phyloP scores from a whole-genome alignment of 2,113 vertebrate genomes.

The Forbesichthys papilliferus region DNA sequence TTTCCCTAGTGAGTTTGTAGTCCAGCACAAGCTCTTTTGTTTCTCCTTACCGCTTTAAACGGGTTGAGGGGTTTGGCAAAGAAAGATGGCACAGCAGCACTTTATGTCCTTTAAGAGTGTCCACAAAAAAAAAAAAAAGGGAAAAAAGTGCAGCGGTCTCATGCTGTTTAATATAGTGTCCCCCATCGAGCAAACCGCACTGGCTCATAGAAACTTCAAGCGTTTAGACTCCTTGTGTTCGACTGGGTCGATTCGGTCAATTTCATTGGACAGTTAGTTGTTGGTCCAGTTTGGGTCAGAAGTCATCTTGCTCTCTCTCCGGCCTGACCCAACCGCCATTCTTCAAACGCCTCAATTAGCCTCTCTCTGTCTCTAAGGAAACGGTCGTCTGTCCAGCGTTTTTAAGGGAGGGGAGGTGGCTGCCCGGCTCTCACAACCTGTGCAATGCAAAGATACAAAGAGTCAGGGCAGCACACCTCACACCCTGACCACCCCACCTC shows the following conservation, averaged over 20 bases:
- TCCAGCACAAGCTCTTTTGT: neutral
- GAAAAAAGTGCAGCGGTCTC: neutral
- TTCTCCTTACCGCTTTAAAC: neutral
- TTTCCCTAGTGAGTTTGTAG: neutral
- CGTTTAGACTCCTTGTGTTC: slow-evolving; percentile 17
- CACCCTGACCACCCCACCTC: slow-evolving; percentile 42
- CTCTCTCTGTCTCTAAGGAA: slow-evolving; percentile 76
- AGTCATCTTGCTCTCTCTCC: slow-evolving; percentile 58
- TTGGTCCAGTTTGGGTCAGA: slow-evolving; percentile 62
- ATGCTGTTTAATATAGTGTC: neutral
- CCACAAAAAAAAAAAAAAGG: too few species aligned
- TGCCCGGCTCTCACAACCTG: slow-evolving; percentile 82
- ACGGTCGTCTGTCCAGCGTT: slow-evolving; percentile 70
- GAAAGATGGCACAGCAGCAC: neutral
- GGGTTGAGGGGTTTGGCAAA: neutral
- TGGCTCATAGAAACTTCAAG: slow-evolving; percentile 10
- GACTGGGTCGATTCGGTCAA: slow-evolving; percentile 24
- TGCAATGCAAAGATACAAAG: slow-evolving; percentile 85
- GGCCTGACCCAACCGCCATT: slow-evolving; percentile 57
- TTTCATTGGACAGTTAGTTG: slow-evolving; percentile 48
- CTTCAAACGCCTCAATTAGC: slow-evolving; percentile 73
- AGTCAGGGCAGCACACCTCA: slow-evolving; percentile 82
- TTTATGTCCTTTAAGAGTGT: neutral
- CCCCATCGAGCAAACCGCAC: slow-evolving; percentile 8
- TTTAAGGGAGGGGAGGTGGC: slow-evolving; percentile 71